These are phyloP conservation scores for Astatoreochromis straeleni DNA, from an alignment of 2,113 vertebrate species.

Conservation along the genomic window DNA sequence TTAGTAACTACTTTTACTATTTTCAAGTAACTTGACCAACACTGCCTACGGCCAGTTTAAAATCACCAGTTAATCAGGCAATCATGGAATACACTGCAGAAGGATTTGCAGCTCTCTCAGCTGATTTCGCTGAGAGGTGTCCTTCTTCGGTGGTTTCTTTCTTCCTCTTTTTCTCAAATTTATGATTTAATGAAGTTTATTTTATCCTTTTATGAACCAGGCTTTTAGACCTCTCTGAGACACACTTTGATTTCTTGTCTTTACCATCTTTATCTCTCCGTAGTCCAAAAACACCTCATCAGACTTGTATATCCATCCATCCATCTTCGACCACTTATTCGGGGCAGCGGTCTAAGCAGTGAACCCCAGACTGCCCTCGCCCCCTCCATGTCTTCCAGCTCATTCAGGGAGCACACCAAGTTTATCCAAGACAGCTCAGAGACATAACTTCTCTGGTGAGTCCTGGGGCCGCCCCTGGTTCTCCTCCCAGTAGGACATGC, in stretches of 20 bases:
- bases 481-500: background rate
- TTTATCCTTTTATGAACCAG: background rate
- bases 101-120: background rate
- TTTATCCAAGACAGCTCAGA: background rate
- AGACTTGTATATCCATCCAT: background rate
- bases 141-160: background rate
- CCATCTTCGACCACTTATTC: background rate
- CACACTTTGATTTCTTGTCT: background rate
- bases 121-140: background rate
- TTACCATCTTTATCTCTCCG: background rate
- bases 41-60: background rate
- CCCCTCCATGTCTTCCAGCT: background rate
- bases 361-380: background rate
- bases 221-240: background rate
- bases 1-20: background rate
- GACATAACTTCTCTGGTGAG: background rate
- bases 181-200: accelerated
- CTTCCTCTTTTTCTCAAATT: background rate
- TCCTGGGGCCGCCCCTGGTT: background rate
- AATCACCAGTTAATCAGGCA: background rate
- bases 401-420: accelerated
- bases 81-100: accelerated
- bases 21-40: background rate
- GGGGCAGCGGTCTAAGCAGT: accelerated
- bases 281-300: background rate